These are phyloP conservation scores for Ctenopoma multispine DNA, from an alignment of 2,797 vertebrate genomes.

Conservation along the genomic window DNA sequence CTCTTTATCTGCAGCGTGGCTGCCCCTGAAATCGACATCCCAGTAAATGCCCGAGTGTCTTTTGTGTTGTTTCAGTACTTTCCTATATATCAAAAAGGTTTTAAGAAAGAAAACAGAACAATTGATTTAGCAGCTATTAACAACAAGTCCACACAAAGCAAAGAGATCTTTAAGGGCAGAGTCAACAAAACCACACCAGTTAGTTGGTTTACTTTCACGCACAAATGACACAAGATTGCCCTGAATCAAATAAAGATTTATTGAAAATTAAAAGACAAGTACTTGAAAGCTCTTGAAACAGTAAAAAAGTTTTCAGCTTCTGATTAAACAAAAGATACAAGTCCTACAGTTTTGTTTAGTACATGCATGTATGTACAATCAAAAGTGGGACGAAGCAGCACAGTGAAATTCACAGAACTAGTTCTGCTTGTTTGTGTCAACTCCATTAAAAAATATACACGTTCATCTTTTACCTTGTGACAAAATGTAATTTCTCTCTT, in stretches of 20 bases:
- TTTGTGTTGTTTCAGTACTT: too few relatives aligned
- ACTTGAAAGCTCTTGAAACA: conserved; percentile 66
- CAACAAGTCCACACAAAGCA: too few relatives aligned
- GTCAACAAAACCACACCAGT: too few relatives aligned
- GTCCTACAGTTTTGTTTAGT: conserved; percentile 51
- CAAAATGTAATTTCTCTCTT: background rate
- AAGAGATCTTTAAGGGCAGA: too few relatives aligned
- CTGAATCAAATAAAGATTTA: conserved; percentile 75
- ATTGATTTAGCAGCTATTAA: too few relatives aligned
- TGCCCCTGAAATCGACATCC: too few relatives aligned
- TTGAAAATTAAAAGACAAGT: conserved; percentile 77
- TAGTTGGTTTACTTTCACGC: too few relatives aligned
- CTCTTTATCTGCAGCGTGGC: too few relatives aligned
- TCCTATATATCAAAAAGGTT: too few relatives aligned
- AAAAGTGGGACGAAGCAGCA: conserved; percentile 49
- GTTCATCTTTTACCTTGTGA: conserved; percentile 1
- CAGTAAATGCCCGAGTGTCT: too few relatives aligned
- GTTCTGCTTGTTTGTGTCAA: conserved; percentile 25
- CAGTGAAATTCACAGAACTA: conserved; percentile 36
- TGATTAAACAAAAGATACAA: conserved; percentile 43
- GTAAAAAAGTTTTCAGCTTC: conserved; percentile 73
- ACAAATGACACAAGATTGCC: conserved; percentile 23
- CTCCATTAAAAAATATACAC: conserved; percentile 34
- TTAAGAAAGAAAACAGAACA: too few relatives aligned
- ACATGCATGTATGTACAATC: conserved; percentile 72